Evolutionary conservation across 2,797 vertebrate species (phyloP).

Genomic region (Mustela erminea): DNA sequence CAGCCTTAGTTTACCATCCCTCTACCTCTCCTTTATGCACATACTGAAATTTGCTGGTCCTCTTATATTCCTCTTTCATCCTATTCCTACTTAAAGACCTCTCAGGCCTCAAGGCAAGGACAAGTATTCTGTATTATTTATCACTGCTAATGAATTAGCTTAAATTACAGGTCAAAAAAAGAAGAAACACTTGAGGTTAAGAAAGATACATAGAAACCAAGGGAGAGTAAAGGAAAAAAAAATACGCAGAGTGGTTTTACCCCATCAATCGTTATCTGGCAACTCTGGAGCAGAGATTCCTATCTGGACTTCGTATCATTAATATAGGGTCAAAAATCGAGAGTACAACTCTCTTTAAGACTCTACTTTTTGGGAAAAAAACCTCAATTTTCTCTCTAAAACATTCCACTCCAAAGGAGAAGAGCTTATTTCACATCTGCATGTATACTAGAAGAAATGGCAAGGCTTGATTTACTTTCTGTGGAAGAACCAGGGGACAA

Average conservation of each 20-base stretch:
- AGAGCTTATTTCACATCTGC: conserved; percentile 37
- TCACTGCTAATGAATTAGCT: not conserved
- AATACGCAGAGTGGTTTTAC: not conserved
- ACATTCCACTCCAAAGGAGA: not conserved
- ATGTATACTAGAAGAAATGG: not conserved
- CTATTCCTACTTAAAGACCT: not conserved
- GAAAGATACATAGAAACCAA: conserved; percentile 37
- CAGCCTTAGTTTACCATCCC: not conserved
- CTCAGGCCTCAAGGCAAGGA: not conserved
- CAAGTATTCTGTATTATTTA: not conserved
- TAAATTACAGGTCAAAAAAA: not conserved
- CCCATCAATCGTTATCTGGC: not conserved
- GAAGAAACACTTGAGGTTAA: not conserved
- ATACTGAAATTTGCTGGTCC: not conserved
- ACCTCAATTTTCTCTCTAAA: conserved; percentile 48
- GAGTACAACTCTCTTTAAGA: conserved; percentile 8
- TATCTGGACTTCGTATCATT: not conserved
- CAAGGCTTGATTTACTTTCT: conserved; percentile 29
- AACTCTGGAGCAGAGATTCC: not conserved
- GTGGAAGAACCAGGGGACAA: conserved; percentile 9
- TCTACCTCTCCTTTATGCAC: not conserved
- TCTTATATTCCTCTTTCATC: not conserved
- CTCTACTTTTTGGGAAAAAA: conserved; percentile 1
- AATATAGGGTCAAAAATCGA: not conserved
- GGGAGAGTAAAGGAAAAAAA: not conserved